Evolutionary conservation across 37 sponge, comb jelly and placozoan genomes (phyloP), one percentile per base, ranked within the genome.

Genomic region (Amphimedon queenslandica): DNA sequence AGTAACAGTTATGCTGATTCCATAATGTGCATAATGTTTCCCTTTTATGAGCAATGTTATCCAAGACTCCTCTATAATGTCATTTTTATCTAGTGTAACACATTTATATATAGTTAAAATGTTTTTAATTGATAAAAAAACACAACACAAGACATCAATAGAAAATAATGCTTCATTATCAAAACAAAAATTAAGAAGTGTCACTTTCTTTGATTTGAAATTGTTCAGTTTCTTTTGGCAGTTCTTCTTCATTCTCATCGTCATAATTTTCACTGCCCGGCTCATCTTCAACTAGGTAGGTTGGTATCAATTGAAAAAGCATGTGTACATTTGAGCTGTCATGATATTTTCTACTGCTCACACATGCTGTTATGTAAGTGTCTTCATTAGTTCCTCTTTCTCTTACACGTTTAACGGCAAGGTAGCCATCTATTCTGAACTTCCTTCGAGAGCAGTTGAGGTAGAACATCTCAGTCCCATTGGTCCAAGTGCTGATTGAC

Each of bases 381-480:
- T 32, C 82, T 51, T 33, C 39, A 2, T 34, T 31, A 34, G 42
- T 39, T 31, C 56, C 34, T 11, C 60, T 13, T 56, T 8, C 30
- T 21, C 20, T 4, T 3, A 3, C 42, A 16, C 60, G 57, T 42
- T 33, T 71, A 16, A 81, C 63, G 23, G 69, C 74, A 11, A 81
- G 20, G 69, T 74, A 81, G n/a, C 82, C 82, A 73, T 73, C 74
- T 18, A 2, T 41, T 25, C 51, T 61, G 21, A 47, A 57, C 29
- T 24, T 56, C 0, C 82, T 57, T 56, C 69, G 20, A n/a, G 64
- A 25, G 64, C 82, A 81, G 61, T 74, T 74, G 75, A 81, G 73
- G 74, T 66, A 73, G 40, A 65, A 81, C 8, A 18, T 32, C 35
- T 81, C 82, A 16, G 35, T 31, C 28, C 82, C 82, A n/a, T 37